phyloP scores from a whole-genome alignment of 2,113 vertebrate species.

The Megaleporinus macrocephalus region DNA sequence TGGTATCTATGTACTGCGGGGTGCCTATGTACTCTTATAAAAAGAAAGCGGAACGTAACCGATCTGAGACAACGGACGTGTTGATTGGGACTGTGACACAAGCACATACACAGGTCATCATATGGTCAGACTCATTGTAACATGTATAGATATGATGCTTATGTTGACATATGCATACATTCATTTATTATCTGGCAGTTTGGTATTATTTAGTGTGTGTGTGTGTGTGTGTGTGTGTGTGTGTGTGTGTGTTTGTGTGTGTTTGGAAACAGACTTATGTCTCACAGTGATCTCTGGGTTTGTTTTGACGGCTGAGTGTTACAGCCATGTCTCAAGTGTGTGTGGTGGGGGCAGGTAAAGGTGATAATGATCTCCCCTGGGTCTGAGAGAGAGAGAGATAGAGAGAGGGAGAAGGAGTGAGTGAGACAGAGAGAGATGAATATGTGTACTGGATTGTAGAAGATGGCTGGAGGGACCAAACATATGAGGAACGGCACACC shows the following conservation, averaged over 20 bases:
- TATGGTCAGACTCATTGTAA: neutral
- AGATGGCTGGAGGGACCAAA: conserved; percentile 29
- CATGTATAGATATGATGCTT: neutral
- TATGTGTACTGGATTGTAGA: conserved; percentile 16
- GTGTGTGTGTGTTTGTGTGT: neutral
- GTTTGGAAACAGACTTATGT: neutral
- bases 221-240: neutral
- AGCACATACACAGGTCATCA: neutral
- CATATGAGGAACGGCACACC: neutral
- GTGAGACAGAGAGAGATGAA: neutral
- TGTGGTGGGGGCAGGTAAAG: conserved; percentile 35
- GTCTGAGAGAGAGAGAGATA: neutral
- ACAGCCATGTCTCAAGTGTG: conserved; percentile 25
- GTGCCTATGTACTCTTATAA: neutral
- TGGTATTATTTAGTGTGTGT: too few relatives aligned
- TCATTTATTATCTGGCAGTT: too few relatives aligned
- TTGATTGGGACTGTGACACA: neutral
- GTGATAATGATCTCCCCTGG: conserved; percentile 50
- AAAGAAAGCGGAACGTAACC: neutral
- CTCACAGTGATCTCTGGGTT: conserved; percentile 7
- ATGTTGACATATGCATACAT: neutral
- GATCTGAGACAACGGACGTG: neutral
- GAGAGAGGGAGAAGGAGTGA: neutral
- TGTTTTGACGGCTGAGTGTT: conserved; percentile 16
- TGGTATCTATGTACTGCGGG: conserved; percentile 18